These are phyloP conservation scores for Enteromius afrohamiltoni DNA, from an alignment of 2,797 vertebrate genomes.

Conservation along the genomic window DNA sequence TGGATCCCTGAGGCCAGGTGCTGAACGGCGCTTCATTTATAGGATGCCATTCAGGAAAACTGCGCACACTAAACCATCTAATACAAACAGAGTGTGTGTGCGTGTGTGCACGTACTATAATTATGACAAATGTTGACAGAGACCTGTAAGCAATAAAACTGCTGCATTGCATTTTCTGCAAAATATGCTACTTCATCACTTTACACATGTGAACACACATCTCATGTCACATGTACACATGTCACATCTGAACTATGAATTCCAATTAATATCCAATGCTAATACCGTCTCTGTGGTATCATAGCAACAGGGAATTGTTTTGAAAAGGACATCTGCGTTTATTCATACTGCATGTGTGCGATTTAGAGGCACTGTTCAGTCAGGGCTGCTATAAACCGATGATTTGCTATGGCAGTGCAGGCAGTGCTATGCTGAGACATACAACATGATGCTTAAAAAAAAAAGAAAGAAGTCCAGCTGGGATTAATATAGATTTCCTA, in stretches of 20 bases:
- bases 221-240: no score
- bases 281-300: slow-evolving; percentile 75
- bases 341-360: not conserved
- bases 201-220: not conserved
- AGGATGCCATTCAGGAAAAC: slow-evolving; percentile 15
- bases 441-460: slow-evolving; percentile 19
- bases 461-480: not conserved
- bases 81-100: slow-evolving; percentile 12
- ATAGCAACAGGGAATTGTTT: slow-evolving; percentile 74
- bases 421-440: slow-evolving; percentile 20
- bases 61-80: slow-evolving; percentile 13
- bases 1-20: slow-evolving; percentile 40
- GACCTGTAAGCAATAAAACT: slow-evolving; percentile 42
- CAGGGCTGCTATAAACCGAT: slow-evolving; percentile 14
- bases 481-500: slow-evolving; percentile 29
- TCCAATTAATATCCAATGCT: slow-evolving; percentile 78
- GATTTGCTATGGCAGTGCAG: slow-evolving; percentile 43
- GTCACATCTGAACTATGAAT: slow-evolving; percentile 63
- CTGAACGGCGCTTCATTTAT: not conserved
- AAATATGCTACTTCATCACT: slow-evolving; percentile 37
- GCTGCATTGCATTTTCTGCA: slow-evolving; percentile 25
- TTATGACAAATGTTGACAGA: slow-evolving; percentile 34
- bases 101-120: slow-evolving; percentile 21
- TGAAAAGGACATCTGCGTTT: slow-evolving; percentile 56
- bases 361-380: slow-evolving; percentile 10